These are phyloP conservation scores for Anthoscopus minutus DNA, from an alignment of 2,113 vertebrate species.

Conservation along the genomic window DNA sequence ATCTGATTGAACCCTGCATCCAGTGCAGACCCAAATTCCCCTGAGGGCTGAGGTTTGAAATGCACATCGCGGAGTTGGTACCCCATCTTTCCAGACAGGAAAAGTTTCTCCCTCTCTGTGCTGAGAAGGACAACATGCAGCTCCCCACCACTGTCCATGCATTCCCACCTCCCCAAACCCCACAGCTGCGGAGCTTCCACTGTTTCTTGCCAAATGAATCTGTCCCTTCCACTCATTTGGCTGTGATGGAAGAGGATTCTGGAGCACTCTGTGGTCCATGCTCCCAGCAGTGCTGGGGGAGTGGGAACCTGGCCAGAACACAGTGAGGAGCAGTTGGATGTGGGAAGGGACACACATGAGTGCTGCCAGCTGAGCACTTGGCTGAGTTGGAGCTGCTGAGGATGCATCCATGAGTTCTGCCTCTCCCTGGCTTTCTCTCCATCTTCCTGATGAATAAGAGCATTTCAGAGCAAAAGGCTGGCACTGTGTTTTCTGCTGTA, in stretches of 20 bases:
- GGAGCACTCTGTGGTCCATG: accelerated
- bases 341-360: not conserved
- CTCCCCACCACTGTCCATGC: not conserved
- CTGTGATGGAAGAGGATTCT: not conserved
- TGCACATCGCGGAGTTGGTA: accelerated
- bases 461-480: not conserved
- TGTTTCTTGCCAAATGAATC: not conserved
- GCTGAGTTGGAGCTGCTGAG: not conserved
- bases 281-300: not conserved
- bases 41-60: not conserved
- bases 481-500: not conserved
- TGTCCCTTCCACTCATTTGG: not conserved
- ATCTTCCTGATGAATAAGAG: not conserved
- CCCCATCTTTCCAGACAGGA: not conserved
- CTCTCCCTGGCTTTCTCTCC: not conserved
- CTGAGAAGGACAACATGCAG: not conserved
- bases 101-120: not conserved
- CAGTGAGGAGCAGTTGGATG: not conserved
- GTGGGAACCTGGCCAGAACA: not conserved
- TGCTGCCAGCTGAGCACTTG: not conserved
- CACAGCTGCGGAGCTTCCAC: not conserved
- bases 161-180: not conserved
- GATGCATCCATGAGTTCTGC: not conserved
- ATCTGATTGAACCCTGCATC: not conserved
- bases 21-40: not conserved